phyloP scores from a whole-genome alignment of 2,113 vertebrate species.

The Eulemur rufifrons region DNA sequence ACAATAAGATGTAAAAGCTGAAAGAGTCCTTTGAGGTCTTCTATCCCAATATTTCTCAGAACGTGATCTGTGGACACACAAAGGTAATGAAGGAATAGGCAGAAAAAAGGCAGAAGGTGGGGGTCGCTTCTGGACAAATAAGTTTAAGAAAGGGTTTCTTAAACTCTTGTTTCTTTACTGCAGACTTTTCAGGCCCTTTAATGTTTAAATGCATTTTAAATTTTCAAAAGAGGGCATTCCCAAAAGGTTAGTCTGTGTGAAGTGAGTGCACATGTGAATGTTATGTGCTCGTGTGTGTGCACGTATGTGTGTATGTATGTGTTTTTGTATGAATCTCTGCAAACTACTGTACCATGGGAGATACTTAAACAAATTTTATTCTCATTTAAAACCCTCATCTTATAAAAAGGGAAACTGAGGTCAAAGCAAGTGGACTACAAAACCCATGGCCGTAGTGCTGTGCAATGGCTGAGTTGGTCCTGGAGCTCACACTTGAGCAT shows the following conservation, averaged over 20 bases:
- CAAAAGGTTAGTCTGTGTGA: not conserved
- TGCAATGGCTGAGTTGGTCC: not conserved
- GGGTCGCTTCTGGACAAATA: not conserved
- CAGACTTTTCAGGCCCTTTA: not conserved
- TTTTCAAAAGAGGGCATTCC: not conserved
- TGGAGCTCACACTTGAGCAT: not conserved
- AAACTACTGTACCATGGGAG: not conserved
- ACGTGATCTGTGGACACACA: not conserved
- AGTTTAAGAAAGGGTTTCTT: not conserved
- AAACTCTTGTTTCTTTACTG: not conserved
- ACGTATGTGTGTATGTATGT: not conserved
- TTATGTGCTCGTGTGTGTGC: not conserved
- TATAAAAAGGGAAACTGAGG: not conserved
- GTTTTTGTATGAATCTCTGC: not conserved
- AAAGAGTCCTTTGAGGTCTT: not conserved
- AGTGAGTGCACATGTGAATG: accelerated
- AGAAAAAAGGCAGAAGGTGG: not conserved
- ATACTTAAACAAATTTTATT: not conserved
- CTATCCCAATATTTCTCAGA: not conserved
- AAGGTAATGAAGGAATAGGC: not conserved
- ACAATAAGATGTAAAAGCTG: not conserved
- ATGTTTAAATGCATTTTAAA: not conserved
- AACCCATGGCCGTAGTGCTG: accelerated
- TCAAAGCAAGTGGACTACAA: accelerated
- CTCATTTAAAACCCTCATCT: not conserved